Conservation (phyloP, 2,888 invertebrate species). For the Cyrtodaria siliqua region DNA sequence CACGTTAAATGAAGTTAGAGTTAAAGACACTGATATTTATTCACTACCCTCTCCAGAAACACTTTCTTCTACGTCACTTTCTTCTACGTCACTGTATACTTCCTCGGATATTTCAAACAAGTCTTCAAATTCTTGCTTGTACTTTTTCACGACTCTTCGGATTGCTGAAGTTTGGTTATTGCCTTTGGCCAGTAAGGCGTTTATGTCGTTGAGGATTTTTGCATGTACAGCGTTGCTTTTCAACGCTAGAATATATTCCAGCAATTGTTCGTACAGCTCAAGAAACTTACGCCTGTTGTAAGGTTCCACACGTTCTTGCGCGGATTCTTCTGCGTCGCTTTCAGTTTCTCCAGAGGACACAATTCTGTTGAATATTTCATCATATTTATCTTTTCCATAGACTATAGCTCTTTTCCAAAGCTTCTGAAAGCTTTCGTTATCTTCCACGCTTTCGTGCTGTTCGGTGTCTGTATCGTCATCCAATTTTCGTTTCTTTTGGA, state of each 20-base stretch:
- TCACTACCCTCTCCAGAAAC: too few relatives aligned
- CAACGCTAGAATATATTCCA: conserved; percentile 13
- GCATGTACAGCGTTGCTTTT: conserved; percentile 4
- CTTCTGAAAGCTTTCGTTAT: not conserved
- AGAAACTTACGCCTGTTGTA: conserved; percentile 15
- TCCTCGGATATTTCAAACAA: conserved; percentile 4
- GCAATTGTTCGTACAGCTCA: conserved; percentile 3
- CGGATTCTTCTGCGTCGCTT: conserved; percentile 7
- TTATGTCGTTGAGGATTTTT: conserved; percentile 11
- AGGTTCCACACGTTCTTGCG: conserved; percentile 29
- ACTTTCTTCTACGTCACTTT: not conserved
- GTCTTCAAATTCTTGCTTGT: conserved; percentile 10
- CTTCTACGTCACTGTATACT: not conserved
- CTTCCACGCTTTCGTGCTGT: not conserved
- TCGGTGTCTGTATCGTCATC: conserved; percentile 13
- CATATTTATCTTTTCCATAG: conserved; percentile 8
- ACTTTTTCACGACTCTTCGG: conserved; percentile 2
- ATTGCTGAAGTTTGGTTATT: not conserved
- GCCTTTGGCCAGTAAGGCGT: not conserved
- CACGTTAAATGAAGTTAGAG: too few relatives aligned
- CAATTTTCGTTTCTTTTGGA: conserved; percentile 9
- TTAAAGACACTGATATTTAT: too few relatives aligned
- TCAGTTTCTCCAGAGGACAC: conserved; percentile 12
- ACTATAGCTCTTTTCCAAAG: conserved; percentile 10
- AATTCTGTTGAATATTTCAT: conserved; percentile 14